Evolutionary conservation across 2,888 invertebrate species (phyloP), one percentile per base, ranked within the genome.

Genomic region (Lamellibrachia satsuma): DNA sequence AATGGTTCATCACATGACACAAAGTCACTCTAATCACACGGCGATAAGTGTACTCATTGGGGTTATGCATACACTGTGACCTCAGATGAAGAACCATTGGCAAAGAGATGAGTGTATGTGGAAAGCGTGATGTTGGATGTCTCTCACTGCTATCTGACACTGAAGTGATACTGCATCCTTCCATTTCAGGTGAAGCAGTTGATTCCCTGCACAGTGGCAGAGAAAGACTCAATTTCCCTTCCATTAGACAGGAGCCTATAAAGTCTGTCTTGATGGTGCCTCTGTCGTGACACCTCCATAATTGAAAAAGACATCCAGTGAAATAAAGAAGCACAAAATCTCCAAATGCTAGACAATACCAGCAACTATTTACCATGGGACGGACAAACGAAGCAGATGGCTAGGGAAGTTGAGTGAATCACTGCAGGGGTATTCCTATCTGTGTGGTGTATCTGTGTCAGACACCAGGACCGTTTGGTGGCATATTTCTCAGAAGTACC

Each of bases 401-500:
- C 75, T 6, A 22, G 22, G 75, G 75, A 75, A 75, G 75, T 22
- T 22, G 75, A 4, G 75, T 75, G 75, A 75, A 75, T 75, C 75
- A 75, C 75, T 22, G 75, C 75, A 11, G 15, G 75, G 75, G 75
- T 75, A 75, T 75, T 75, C 75, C 75, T 75, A 75, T 75, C 75
- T 75, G 75, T 75, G 15, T n/a, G 22, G 22, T 75, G 75, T 75
- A 75, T 75, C 75, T 75, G 6, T 75, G 75, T 75, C 75, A 75
- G 75, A 75, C 75, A 75, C 75, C 75, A 75, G 22, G 15, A 22
- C 75, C 75, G n/a, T 75, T 75, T 75, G 15, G 75, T 75, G 75
- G 75, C 75, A 75, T 75, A 75, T 15, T 75, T 75, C 75, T 75
- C 75, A 75, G 75, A 75, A 75, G 75, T 75, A 75, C 75, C 75